Evolutionary conservation across 2,888 invertebrate species (phyloP), one percentile per base, ranked within the genome.

Genomic region (Erebia palarica): DNA sequence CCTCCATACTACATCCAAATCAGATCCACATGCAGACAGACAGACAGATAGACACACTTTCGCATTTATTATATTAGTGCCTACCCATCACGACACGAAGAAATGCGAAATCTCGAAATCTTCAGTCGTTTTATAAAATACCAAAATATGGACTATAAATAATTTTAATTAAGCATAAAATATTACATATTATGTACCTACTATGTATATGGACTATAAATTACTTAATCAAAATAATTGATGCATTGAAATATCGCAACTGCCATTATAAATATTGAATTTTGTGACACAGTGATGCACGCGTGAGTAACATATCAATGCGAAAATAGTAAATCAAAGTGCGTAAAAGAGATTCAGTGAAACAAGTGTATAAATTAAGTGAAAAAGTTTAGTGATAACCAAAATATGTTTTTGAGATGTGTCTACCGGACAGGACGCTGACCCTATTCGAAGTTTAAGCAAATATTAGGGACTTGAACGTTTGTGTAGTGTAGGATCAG

Each of bases 381-480:
- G 75, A 67, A 73, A 75, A 75, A 69, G 71, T 75, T 75, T 66
- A 76, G 75, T 68, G 74, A 67, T 80, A 83, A 82, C 79, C 85
- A 86, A 72, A 88, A 86, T 81, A 89, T 86, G 81, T 87, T 85
- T 85, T 79, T 79, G 80, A 81, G 78, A 86, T 89, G 89, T 80
- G 82, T 84, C 80, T 82, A 82, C 77, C 88, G 92, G 91, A 92
- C 92, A 91, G 92, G 90, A 90, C 91, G 87, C 87, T 91, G 90
- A 91, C 87, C 89, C 83, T 79, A 71, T 81, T 80, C 78, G 79
- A 77, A 79, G 78, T 81, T 77, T 81, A 78, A 80, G 75, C 77
- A 80, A 85, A 85, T 82, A 82, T 84, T 84, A 77, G 80, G 65
- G 72, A 69, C 70, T 76, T 69, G 47, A 44, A 63, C 63, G 47